These are phyloP conservation scores for Calidris pygmaea DNA, from an alignment of 2,113 vertebrate genomes.

Conservation along the genomic window DNA sequence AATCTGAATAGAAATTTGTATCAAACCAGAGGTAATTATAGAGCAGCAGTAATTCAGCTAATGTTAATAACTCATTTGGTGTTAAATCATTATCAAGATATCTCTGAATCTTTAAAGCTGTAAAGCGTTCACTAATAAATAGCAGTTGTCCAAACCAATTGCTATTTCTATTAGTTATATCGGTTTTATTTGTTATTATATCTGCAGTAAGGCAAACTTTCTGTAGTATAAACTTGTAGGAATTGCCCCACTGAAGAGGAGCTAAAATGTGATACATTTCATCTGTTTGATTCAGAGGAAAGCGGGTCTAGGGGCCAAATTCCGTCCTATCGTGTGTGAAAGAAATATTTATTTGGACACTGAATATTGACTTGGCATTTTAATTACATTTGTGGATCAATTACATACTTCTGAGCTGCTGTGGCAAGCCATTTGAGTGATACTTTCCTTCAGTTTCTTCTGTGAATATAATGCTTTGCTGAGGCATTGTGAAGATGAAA, in stretches of 20 bases:
- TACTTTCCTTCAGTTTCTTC: neutral
- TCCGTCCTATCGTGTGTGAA: neutral
- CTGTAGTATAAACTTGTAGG: neutral
- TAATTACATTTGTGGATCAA: neutral
- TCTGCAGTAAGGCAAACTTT: neutral
- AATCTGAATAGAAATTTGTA: neutral
- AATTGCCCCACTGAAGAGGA: neutral
- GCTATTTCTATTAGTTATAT: neutral
- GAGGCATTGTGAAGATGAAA: neutral
- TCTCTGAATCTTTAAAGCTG: neutral
- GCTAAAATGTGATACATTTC: fast-evolving
- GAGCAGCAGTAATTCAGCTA: neutral
- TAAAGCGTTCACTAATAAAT: neutral
- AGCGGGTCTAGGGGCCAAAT: neutral
- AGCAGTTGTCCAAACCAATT: neutral
- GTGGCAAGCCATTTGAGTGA: neutral
- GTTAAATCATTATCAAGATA: neutral
- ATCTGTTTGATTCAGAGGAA: neutral
- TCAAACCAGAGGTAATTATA: neutral
- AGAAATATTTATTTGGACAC: neutral
- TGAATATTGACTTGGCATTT: neutral
- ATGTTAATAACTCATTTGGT: neutral
- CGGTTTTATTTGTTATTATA: neutral
- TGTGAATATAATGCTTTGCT: neutral
- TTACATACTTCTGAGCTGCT: neutral